A percentile compares a stretch with the other conserved stretches of the same genome.
Conservation (phyloP, 2,113 vertebrate species). For the Noctilio leporinus region DNA sequence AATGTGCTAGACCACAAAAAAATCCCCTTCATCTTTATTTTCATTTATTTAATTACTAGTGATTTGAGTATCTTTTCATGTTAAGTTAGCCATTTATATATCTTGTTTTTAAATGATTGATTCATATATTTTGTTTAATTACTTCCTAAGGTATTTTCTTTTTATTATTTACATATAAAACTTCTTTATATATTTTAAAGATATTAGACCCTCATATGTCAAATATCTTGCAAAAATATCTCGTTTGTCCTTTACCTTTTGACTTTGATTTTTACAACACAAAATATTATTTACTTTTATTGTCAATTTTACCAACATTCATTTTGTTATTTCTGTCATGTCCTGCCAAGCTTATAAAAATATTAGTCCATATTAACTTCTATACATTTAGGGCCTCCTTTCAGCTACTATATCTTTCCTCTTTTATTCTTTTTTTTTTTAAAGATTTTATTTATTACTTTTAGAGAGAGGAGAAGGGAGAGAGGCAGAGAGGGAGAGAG, state of each 20-base stretch:
- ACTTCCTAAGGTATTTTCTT: not conserved
- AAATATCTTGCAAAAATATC: not conserved
- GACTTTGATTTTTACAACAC: not conserved
- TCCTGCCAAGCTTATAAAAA: not conserved
- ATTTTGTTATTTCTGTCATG: not conserved
- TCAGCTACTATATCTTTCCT: not conserved
- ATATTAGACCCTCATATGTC: not conserved
- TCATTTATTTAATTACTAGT: slow-evolving; percentile 13
- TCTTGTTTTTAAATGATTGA: not conserved
- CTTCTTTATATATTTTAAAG: not conserved
- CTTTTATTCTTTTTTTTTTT: not conserved
- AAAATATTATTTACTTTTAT: not conserved
- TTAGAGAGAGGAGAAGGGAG: too few relatives aligned
- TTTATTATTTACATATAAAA: not conserved
- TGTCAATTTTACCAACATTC: not conserved
- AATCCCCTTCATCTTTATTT: not conserved
- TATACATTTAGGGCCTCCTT: not conserved
- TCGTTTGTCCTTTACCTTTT: not conserved
- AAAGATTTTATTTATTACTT: too few relatives aligned
- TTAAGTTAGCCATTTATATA: not conserved
- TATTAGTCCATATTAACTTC: not conserved
- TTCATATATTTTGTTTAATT: not conserved
- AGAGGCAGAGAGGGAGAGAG: too few relatives aligned
- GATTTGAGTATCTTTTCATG: not conserved
- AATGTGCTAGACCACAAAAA: not conserved